Conservation (phyloP, 2,797 vertebrate genomes). For the Myiotriccus ornatus region DNA sequence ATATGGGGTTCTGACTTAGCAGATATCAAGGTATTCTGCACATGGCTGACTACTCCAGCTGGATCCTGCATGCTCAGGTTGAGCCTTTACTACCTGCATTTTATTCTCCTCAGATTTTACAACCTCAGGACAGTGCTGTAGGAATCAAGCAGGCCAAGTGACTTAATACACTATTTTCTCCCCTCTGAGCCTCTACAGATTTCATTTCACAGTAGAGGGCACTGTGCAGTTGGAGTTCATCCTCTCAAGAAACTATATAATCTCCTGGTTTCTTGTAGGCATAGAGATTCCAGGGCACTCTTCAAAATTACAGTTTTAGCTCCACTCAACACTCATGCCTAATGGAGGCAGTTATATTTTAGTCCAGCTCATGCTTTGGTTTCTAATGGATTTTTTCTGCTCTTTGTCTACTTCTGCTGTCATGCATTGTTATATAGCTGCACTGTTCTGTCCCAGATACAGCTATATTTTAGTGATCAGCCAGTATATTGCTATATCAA, state of each 20-base stretch:
- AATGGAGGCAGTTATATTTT: neutral
- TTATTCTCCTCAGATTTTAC: neutral
- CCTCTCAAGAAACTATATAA: neutral
- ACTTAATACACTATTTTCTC: neutral
- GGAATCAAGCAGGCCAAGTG: neutral
- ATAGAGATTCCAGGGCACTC: neutral
- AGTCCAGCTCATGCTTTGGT: neutral
- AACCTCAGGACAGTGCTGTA: neutral
- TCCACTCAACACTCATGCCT: neutral
- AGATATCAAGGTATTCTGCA: neutral
- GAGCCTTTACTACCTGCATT: neutral
- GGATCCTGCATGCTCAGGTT: neutral
- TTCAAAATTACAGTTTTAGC: conserved; percentile 6
- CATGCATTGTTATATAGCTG: neutral
- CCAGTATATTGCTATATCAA: neutral
- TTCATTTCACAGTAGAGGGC: conserved; percentile 45
- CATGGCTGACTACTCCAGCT: neutral
- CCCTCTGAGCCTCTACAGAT: neutral
- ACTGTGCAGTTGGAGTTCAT: conserved; percentile 28
- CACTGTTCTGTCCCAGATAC: neutral
- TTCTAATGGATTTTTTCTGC: neutral
- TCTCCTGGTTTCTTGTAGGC: neutral
- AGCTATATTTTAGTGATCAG: conserved; percentile 20
- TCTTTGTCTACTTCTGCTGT: neutral
- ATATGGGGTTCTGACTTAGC: neutral